A percentile compares a stretch with the other conserved stretches of the same genome.
These are phyloP conservation scores for Enteromius unitaeniatus DNA, from an alignment of 2,797 vertebrate species.

Conservation along the genomic window DNA sequence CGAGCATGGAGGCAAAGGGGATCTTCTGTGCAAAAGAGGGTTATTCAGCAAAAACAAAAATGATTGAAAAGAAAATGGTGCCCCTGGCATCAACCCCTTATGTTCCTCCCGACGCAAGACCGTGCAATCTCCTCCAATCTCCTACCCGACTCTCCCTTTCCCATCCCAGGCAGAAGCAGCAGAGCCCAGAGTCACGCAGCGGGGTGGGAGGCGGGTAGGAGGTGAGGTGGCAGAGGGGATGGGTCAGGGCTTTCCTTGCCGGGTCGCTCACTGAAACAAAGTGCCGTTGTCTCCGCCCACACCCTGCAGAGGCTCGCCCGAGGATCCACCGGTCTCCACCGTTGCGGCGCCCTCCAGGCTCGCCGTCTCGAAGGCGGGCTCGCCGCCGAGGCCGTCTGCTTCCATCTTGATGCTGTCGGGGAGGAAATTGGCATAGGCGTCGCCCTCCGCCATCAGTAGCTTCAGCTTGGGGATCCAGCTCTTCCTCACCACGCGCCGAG, in stretches of 20 bases:
- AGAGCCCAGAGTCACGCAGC: constrained; percentile 70
- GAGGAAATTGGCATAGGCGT: constrained; percentile 82
- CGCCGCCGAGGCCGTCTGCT: constrained; percentile 75
- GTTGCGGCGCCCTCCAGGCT: constrained; percentile 73
- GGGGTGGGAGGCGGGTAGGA: constrained; percentile 60
- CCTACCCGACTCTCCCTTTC: constrained; percentile 67
- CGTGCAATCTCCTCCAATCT: constrained; percentile 57
- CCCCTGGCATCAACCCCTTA: constrained; percentile 61
- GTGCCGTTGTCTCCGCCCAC: constrained; percentile 62
- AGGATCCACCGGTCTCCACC: constrained; percentile 65
- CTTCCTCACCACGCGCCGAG: constrained; percentile 85
- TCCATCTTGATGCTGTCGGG: constrained; percentile 81
- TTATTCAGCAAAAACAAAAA: constrained; percentile 71
- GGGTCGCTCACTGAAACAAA: constrained; percentile 64
- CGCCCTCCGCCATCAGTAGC: constrained; percentile 81
- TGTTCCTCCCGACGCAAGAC: constrained; percentile 66
- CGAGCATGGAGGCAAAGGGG: constrained; percentile 54
- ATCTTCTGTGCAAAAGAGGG: constrained; percentile 62
- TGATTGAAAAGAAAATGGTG: constrained; percentile 60
- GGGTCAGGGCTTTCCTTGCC: constrained; percentile 19
- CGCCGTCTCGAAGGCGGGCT: constrained; percentile 72
- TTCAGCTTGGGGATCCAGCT: constrained; percentile 87
- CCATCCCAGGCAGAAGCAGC: constrained; percentile 64
- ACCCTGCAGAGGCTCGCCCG: constrained; percentile 61
- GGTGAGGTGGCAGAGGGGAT: background rate